A percentile compares a stretch with the other conserved stretches of the same genome.
Evolutionary conservation across 2,797 vertebrate species (phyloP).

Genomic region (Apogon hyalosoma): DNA sequence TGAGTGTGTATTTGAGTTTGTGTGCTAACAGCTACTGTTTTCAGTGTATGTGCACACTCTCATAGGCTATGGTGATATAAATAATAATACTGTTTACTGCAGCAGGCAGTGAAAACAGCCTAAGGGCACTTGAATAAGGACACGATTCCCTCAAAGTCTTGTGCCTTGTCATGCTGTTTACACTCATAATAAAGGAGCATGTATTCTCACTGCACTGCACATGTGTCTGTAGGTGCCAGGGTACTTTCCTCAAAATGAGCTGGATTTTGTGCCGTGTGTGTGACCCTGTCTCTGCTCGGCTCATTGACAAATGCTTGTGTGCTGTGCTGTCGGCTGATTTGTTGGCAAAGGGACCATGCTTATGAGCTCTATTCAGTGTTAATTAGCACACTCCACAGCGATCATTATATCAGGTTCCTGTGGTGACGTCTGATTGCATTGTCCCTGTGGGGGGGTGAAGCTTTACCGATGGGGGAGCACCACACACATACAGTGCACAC

Average conservation of each 20-base stretch:
- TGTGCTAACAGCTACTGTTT: constrained; percentile 64
- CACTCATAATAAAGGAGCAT: constrained; percentile 64
- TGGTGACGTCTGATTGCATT: constrained; percentile 85
- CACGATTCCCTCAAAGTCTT: constrained; percentile 72
- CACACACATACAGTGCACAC: constrained; percentile 57
- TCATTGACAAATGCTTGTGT: constrained; percentile 60
- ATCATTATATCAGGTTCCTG: constrained; percentile 89
- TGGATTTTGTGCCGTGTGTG: constrained; percentile 44
- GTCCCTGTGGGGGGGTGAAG: constrained; percentile 67
- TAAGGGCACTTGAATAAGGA: constrained; percentile 77
- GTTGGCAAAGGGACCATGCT: constrained; percentile 62
- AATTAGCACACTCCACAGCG: constrained; percentile 88
- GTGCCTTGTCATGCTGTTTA: constrained; percentile 74
- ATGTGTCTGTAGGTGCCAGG: constrained; percentile 56
- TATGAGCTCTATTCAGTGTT: constrained; percentile 80
- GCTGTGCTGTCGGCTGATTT: constrained; percentile 74
- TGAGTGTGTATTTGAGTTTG: constrained; percentile 62
- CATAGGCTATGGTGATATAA: constrained; percentile 73
- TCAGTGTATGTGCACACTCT: constrained; percentile 63
- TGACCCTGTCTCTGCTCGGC: constrained; percentile 54
- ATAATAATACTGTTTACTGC: constrained; percentile 81
- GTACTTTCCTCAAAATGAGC: constrained; percentile 25
- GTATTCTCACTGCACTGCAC: constrained; percentile 48
- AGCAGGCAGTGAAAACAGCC: constrained; percentile 79
- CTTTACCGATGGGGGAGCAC: constrained; percentile 81